Base-by-base conservation (phyloP, 1,140 invertebrate species). In the Drosophila sulfurigaster region DNA sequence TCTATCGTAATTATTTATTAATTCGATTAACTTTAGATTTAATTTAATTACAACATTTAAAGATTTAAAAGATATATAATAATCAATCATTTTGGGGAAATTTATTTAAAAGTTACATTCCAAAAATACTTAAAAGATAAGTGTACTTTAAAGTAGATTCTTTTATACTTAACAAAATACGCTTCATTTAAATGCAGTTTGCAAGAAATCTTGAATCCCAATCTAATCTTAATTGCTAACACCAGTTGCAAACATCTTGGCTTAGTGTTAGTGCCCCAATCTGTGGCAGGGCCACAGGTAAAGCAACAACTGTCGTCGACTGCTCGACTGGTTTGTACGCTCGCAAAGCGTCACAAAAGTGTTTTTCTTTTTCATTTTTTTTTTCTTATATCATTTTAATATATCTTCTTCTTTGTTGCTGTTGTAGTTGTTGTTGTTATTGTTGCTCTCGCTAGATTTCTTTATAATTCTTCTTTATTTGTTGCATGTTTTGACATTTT, bases 401-500 rank as follows among this genome's bases (percentile, higher is more conserved):
- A 38, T 52, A 41, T 48, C 13, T 67, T 48, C 41, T 4, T 43
- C 41, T 43, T 6, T 13, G 32, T 25, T 25, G 20, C 20, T 25
- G 20, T 25, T 32, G 32, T 64, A 48, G 48, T 64, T 65, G 35
- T 63, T 49, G 7, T 1, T 69, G n/a, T 20, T 28, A 38, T 65
- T 82, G 38, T 57, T 45, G 20, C 57, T 67, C 57, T 74, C 15
- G 32, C 54, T 81, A 79, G 75, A 79, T 87, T 87, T 72, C 79
- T 79, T 76, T 76, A 87, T 82, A 87, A 79, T 82, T 87, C 38
- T 76, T 63, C 57, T 64, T 49, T 87, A 82, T 86, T 87, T 79
- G 79, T 51, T 56, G 71, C 57, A 67, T 72, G 64, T 65, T 87
- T 71, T 79, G 72, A 80, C 73, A 87, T 87, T 88, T 82, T 80